Percentiles rank a stretch among this genome's conserved stretches.
Evolutionary conservation across 2,113 vertebrate genomes (phyloP).

Genomic region (Chamaea fasciata): DNA sequence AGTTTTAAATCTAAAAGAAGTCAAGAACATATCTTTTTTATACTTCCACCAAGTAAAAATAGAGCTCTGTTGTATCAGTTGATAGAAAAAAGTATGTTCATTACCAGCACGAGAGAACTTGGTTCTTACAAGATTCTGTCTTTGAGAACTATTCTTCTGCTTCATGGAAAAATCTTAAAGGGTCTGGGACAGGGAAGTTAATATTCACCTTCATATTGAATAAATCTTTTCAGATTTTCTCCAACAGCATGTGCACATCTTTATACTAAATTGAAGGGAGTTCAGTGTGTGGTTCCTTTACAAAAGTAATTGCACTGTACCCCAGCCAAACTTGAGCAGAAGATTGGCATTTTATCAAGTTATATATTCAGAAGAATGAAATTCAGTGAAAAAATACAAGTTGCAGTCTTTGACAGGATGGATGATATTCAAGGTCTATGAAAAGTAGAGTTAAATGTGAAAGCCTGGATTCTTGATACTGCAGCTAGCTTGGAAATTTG

Average conservation of each 20-base stretch:
- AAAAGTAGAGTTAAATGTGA: background rate
- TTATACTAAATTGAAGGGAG: background rate
- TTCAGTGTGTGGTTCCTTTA: background rate
- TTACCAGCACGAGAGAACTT: background rate
- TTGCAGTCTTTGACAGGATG: background rate
- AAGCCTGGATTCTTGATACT: background rate
- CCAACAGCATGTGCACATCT: background rate
- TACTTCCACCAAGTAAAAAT: background rate
- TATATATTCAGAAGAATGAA: background rate
- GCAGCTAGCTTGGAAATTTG: background rate
- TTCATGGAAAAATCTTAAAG: background rate
- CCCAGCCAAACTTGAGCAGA: background rate
- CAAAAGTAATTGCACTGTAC: background rate
- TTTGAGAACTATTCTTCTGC: background rate
- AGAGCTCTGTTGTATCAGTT: background rate
- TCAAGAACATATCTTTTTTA: background rate
- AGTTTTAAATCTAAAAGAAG: background rate
- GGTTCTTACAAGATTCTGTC: background rate
- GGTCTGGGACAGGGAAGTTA: background rate
- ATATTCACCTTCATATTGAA: background rate
- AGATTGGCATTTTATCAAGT: background rate
- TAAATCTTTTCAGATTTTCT: background rate
- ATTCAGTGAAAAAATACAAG: background rate
- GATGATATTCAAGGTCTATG: background rate
- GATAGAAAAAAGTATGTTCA: background rate